Conservation (phyloP, 2,113 vertebrate species). For the Platichthys flesus region DNA sequence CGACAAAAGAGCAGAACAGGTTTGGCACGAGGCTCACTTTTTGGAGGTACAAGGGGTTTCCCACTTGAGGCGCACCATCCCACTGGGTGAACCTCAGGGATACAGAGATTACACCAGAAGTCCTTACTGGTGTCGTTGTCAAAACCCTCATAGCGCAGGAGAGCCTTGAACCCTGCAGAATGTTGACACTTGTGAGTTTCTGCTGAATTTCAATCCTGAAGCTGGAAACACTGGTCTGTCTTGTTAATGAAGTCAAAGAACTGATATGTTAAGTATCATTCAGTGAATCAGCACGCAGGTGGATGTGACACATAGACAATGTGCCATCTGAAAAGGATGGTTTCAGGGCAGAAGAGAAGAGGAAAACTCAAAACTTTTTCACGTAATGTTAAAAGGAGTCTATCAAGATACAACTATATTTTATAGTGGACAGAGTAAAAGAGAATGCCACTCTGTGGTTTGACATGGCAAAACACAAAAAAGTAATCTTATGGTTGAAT, state of each 20-base stretch:
- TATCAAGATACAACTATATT: no score
- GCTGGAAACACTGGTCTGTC: neutral
- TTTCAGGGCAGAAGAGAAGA: no score
- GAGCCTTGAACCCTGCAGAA: conserved; percentile 91
- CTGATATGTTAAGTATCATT: neutral
- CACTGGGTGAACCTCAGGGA: conserved; percentile 94
- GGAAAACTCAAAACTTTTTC: no score
- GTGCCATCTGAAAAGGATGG: no score
- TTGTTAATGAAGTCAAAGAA: neutral
- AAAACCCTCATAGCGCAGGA: conserved; percentile 97
- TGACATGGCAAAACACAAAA: no score
- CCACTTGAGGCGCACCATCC: conserved; percentile 97
- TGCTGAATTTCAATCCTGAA: neutral
- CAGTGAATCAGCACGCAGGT: neutral
- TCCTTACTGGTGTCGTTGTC: conserved; percentile 94
- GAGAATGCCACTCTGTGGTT: no score
- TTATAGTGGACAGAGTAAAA: no score
- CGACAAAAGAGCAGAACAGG: neutral
- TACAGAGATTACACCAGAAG: conserved; percentile 96
- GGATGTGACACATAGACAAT: neutral
- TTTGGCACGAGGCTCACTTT: conserved; percentile 80
- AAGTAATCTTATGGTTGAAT: no score
- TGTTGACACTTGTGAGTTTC: neutral
- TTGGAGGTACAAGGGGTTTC: conserved; percentile 96
- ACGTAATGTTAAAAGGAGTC: no score